phyloP scores from a whole-genome alignment of 2,797 vertebrate genomes.

The Corythornis leucogaster region DNA sequence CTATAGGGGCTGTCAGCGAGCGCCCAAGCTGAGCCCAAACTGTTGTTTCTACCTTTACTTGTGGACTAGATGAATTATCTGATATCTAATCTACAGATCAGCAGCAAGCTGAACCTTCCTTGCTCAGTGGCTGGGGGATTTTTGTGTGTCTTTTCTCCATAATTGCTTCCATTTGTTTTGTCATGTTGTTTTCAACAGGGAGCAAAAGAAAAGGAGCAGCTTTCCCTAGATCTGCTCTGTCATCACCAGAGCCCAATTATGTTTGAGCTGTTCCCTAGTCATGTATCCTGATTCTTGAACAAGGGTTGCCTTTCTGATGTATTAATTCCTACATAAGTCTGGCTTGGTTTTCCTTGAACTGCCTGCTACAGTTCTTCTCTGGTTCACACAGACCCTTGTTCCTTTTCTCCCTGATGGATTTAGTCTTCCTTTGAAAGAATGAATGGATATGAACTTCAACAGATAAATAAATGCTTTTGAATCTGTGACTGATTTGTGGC shows the following conservation, averaged over 20 bases:
- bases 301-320: not conserved
- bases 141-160: not conserved
- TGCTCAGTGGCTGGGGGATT: not conserved
- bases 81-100: not conserved
- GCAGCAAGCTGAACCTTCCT: not conserved
- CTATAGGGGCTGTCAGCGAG: not conserved
- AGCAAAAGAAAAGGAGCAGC: not conserved
- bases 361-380: not conserved
- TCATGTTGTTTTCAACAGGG: not conserved
- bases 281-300: not conserved
- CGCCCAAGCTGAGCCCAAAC: not conserved
- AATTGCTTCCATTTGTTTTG: not conserved
- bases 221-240: not conserved
- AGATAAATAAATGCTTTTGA: slow-evolving; percentile 43
- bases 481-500: slow-evolving; percentile 24
- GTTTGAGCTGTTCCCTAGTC: not conserved
- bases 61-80: not conserved
- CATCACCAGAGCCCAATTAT: not conserved
- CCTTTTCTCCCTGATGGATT: slow-evolving; percentile 14
- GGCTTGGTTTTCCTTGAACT: not conserved
- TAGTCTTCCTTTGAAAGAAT: not conserved
- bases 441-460: slow-evolving; percentile 1
- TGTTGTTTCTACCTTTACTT: not conserved
- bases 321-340: not conserved
- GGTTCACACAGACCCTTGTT: not conserved